A percentile compares a stretch with the other conserved stretches of the same genome.
Conservation (phyloP, 1,140 invertebrate genomes). For the Drosophila melanogaster region Release_6_plus_ISO1_MT NT_033777.3:6426501-6427000, state of each 20-base stretch:
- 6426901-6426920: slow-evolving; percentile 2
- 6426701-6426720: slow-evolving; percentile 22
- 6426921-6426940: slow-evolving; percentile 12
- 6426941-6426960: too few relatives aligned
- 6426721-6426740: slow-evolving; percentile 42
- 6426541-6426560: slow-evolving; percentile 56
- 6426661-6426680: slow-evolving; percentile 39
- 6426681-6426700: slow-evolving; percentile 34
- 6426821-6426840: slow-evolving; percentile 29
- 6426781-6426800: slow-evolving; percentile 67
- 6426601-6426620: slow-evolving; percentile 8
- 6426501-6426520: slow-evolving; percentile 38
- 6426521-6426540: slow-evolving; percentile 47
- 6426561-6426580: slow-evolving; percentile 81
- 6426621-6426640: slow-evolving; percentile 23
- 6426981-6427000: too few relatives aligned
- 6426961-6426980: too few relatives aligned
- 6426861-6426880: slow-evolving; percentile 35
- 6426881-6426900: slow-evolving; percentile 8
- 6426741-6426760: slow-evolving; percentile 83
- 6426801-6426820: slow-evolving; percentile 50
- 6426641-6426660: slow-evolving; percentile 18
- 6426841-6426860: slow-evolving; percentile 43
- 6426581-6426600: slow-evolving; percentile 67
- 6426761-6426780: slow-evolving; percentile 79